Conservation (phyloP, 2,888 invertebrate genomes). For the Hyles lineata region DNA sequence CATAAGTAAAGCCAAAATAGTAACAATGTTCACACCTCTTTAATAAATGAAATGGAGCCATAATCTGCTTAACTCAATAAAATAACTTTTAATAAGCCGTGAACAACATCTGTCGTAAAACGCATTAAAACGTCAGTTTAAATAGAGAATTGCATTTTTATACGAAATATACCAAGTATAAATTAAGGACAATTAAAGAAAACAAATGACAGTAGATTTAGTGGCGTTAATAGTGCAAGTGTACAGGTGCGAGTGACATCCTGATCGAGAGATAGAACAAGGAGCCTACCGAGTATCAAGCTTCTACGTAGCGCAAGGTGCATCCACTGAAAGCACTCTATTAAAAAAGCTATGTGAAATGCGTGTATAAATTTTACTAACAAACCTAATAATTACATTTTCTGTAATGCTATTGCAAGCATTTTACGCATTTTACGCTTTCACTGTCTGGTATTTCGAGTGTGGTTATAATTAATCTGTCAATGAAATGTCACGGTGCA, state of each 20-base stretch:
- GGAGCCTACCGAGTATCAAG: not conserved
- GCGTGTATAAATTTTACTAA: conserved; percentile 8
- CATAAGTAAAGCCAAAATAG: too few species aligned
- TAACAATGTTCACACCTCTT: too few species aligned
- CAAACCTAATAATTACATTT: not conserved
- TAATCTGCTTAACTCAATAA: not conserved
- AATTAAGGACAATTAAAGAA: conserved; percentile 1
- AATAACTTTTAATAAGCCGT: not conserved
- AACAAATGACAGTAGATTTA: not conserved
- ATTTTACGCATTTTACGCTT: conserved; percentile 15
- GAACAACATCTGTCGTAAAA: not conserved
- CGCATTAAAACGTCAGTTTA: not conserved
- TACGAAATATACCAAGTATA: not conserved
- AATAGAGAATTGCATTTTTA: not conserved
- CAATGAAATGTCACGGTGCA: conserved; percentile 21
- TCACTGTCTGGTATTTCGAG: conserved; percentile 19
- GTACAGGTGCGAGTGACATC: conserved; percentile 11
- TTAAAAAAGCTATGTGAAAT: conserved; percentile 13
- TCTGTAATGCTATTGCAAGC: conserved; percentile 9
- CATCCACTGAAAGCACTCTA: not conserved
- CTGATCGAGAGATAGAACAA: conserved; percentile 15
- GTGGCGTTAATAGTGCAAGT: conserved; percentile 24
- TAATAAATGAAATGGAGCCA: not conserved
- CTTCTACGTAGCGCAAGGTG: conserved; percentile 24
- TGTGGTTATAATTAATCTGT: conserved; percentile 10